phyloP scores from a whole-genome alignment of 2,888 invertebrate species.

The Leptogaster cylindrica region DNA sequence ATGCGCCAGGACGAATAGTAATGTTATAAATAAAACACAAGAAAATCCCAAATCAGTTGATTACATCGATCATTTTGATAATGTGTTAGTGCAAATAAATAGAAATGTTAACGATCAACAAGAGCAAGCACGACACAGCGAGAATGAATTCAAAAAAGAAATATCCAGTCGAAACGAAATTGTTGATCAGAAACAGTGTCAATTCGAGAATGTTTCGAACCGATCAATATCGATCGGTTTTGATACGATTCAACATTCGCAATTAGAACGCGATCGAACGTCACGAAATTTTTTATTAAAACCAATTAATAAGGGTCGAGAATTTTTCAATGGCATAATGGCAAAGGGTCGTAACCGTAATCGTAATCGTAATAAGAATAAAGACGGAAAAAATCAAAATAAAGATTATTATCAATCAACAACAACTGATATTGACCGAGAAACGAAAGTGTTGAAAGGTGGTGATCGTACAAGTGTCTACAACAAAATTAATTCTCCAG shows the following conservation, averaged over 20 bases:
- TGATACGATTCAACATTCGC: constrained; percentile 36
- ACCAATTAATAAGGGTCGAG: constrained; percentile 56
- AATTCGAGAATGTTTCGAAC: constrained; percentile 42
- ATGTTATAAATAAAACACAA: constrained; percentile 43
- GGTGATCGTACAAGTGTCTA: neutral
- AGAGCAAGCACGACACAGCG: neutral
- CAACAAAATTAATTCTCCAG: neutral
- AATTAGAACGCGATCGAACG: constrained; percentile 32
- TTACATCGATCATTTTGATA: constrained; percentile 16
- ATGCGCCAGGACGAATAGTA: constrained; percentile 23
- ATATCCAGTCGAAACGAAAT: constrained; percentile 43
- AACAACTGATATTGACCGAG: too few species aligned
- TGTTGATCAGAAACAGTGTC: constrained; percentile 44
- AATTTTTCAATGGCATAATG: constrained; percentile 59
- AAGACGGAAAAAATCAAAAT: constrained; percentile 43
- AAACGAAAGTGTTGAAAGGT: neutral
- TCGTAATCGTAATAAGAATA: constrained; percentile 52
- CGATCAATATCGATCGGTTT: constrained; percentile 42
- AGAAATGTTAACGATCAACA: constrained; percentile 7
- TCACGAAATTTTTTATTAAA: too few species aligned
- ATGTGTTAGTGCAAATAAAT: constrained; percentile 22
- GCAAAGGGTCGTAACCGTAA: constrained; percentile 61
- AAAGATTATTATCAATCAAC: neutral
- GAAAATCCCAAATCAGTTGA: constrained; percentile 14
- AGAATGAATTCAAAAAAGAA: constrained; percentile 31